These are phyloP conservation scores for Hipparchia semele DNA, from an alignment of 2,888 invertebrate genomes.

Conservation along the genomic window DNA sequence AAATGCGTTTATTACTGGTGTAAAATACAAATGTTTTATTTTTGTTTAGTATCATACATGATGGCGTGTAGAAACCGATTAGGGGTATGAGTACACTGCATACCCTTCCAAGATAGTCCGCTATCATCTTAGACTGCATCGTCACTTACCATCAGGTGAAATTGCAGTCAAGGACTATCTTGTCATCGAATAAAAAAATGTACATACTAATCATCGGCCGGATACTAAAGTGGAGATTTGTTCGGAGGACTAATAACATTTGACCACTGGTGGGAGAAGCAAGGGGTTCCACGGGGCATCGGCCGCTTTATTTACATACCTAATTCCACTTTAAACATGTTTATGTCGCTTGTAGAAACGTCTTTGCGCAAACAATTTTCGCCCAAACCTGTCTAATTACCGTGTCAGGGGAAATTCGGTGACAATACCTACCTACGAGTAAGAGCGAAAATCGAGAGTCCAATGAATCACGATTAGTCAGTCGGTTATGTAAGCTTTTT, in stretches of 20 bases:
- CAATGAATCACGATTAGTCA: slow-evolving; percentile 20
- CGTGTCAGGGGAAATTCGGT: slow-evolving; percentile 11
- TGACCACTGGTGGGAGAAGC: too few species aligned
- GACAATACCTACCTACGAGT: slow-evolving; percentile 11
- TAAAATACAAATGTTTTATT: not conserved
- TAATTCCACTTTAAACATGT: not conserved
- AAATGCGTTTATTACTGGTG: slow-evolving; percentile 5
- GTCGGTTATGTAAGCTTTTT: slow-evolving; percentile 10
- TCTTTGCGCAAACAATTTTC: slow-evolving; percentile 5
- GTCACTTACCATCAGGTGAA: too few species aligned
- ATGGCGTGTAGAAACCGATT: too few species aligned
- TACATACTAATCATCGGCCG: too few species aligned
- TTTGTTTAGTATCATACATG: too few species aligned
- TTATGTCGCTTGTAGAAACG: slow-evolving; percentile 10
- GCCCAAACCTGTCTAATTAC: slow-evolving; percentile 8
- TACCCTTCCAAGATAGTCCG: too few species aligned
- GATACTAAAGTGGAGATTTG: too few species aligned
- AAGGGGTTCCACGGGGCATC: not conserved
- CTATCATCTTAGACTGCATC: too few species aligned
- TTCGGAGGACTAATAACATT: too few species aligned
- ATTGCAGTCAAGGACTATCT: too few species aligned
- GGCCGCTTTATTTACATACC: not conserved
- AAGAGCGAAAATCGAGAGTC: slow-evolving; percentile 14
- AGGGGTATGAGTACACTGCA: too few species aligned
- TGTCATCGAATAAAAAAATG: too few species aligned